Percentiles rank a stretch among this genome's conserved stretches.
Conservation (phyloP, 1,140 invertebrate species). For the Plodia interpunctella region DNA sequence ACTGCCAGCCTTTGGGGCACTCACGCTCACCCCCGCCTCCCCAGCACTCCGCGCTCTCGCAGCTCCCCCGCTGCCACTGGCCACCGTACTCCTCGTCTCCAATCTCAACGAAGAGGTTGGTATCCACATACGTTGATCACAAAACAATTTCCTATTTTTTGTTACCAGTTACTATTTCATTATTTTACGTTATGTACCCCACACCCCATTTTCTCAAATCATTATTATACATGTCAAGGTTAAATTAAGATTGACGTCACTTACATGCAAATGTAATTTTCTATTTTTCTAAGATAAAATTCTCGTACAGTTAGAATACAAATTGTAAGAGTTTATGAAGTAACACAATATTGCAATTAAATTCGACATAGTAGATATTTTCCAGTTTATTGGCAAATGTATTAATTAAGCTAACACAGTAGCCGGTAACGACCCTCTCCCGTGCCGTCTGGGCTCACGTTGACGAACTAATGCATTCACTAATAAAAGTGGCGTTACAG, state of each 20-base stretch:
- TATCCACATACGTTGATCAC: slow-evolving; percentile 21
- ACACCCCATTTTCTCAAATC: slow-evolving; percentile 6
- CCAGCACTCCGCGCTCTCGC: slow-evolving; percentile 82
- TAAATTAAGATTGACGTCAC: slow-evolving; percentile 4
- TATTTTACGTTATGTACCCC: slow-evolving; percentile 1
- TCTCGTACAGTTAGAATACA: slow-evolving; percentile 2
- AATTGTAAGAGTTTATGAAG: slow-evolving; percentile 12
- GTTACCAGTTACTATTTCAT: neutral
- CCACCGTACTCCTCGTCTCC: slow-evolving; percentile 91
- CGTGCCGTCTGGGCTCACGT: neutral
- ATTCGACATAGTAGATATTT: slow-evolving; percentile 7
- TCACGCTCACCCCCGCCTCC: slow-evolving; percentile 83
- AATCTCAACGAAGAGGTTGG: slow-evolving; percentile 95
- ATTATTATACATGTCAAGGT: slow-evolving; percentile 3
- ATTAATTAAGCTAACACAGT: slow-evolving; percentile 68
- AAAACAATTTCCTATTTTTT: slow-evolving; percentile 10
- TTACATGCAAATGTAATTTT: neutral
- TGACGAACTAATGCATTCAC: slow-evolving; percentile 51
- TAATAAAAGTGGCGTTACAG: slow-evolving; percentile 68
- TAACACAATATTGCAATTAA: slow-evolving; percentile 29
- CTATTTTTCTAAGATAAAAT: neutral
- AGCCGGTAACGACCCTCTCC: slow-evolving; percentile 56
- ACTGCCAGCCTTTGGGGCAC: slow-evolving; percentile 84
- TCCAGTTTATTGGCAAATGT: slow-evolving; percentile 46
- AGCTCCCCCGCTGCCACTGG: slow-evolving; percentile 79